Evolutionary conservation across 2,113 vertebrate genomes (phyloP), one percentile per base, ranked within the genome.

Genomic region (Ceratotherium simum): DNA sequence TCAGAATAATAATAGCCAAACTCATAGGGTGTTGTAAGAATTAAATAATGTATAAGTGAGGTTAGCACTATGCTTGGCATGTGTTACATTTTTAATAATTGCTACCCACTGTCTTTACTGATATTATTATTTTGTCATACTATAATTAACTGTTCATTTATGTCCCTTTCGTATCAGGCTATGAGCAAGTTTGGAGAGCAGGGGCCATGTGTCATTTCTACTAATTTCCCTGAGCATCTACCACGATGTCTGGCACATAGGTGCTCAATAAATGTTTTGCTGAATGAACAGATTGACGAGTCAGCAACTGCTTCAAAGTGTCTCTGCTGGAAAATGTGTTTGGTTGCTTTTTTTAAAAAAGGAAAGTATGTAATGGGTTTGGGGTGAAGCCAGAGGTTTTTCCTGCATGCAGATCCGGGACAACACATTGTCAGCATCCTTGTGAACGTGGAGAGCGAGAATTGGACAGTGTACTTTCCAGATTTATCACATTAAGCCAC

Each of bases 261-360:
- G 48, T 25, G 8, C 79, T 94, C 56, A 31, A 21, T 69, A 58
- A 73, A 23, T 73, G 58, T 65, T 79, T 75, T 16, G 33, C 56
- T 67, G n/a, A 84, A 73, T 56, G 76, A 96, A 67, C 4, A 42
- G 62, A 69, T 42, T 7, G 51, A 91, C 67, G 80, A 91, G 72
- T 83, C 69, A 64, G 76, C 39, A 75, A 69, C 33, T 60, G 60
- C 62, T 97, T 87, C 91, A 69, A 92, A 87, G 64, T 83, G 16
- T 93, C 14, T 18, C 62, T 73, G 56, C 33, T 73, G 62, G 86
- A 89, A 93, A 87, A 88, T 95, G 86, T 83, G 39, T 93, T 85
- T 95, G 33, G 75, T 62, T 78, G 42, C 31, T 72, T 78, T 95
- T 91, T 78, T 8, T 16, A 54, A 91, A 83, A 95, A 84, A 80